Percentiles rank a stretch among this genome's conserved stretches.
phyloP scores from a whole-genome alignment of 2,797 vertebrate species.

The Pangasius macronema region DNA sequence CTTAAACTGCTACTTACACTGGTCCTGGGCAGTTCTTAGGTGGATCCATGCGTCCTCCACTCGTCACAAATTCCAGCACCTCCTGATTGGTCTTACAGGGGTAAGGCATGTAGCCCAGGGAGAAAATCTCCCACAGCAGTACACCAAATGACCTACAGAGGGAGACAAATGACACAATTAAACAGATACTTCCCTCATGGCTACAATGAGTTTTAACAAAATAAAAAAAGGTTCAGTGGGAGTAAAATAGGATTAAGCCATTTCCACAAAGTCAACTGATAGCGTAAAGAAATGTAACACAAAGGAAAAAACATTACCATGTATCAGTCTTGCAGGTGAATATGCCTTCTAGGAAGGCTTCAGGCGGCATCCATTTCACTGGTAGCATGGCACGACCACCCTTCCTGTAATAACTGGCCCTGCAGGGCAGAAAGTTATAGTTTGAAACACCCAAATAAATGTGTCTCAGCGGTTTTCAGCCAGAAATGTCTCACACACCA shows the following conservation, averaged over 20 bases:
- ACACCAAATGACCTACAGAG: constrained; percentile 92
- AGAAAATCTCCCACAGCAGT: constrained; percentile 94
- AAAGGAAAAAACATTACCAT: constrained; percentile 74
- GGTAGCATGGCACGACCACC: constrained; percentile 89
- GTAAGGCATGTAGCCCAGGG: constrained; percentile 92
- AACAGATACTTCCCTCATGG: not conserved
- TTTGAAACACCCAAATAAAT: not conserved
- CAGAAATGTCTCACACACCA: not conserved
- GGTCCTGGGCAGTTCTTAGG: constrained; percentile 89
- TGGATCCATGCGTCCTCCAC: constrained; percentile 90
- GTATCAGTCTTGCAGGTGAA: constrained; percentile 95
- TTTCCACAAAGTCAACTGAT: not conserved
- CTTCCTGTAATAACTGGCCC: constrained; percentile 92
- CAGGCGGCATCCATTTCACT: constrained; percentile 94
- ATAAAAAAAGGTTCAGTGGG: not conserved
- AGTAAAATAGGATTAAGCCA: not conserved
- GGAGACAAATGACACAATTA: constrained; percentile 60
- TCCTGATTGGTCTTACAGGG: constrained; percentile 93
- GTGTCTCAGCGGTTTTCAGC: not conserved
- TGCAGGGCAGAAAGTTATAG: constrained; percentile 56
- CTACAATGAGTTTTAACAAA: not conserved
- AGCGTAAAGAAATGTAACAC: not conserved
- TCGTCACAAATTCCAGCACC: constrained; percentile 88
- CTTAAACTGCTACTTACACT: constrained; percentile 79
- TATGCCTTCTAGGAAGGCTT: constrained; percentile 92